Percentiles rank a stretch among this genome's conserved stretches.
Conservation (phyloP, 1,140 invertebrate genomes). For the Diprion similis region DNA sequence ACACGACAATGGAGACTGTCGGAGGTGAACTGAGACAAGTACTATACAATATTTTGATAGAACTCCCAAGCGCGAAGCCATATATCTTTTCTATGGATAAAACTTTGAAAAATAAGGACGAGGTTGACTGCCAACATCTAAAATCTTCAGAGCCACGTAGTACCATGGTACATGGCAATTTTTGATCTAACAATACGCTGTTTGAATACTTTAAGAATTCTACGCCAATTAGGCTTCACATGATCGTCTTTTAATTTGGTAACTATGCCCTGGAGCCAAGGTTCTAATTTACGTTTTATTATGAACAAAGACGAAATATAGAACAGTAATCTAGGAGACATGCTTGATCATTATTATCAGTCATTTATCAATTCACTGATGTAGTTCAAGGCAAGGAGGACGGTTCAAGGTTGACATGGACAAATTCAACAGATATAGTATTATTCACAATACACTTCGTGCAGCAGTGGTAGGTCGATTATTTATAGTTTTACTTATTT, state of each 20-base stretch:
- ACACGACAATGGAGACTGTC: constrained; percentile 38
- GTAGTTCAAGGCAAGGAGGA: constrained; percentile 35
- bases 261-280: constrained; percentile 61
- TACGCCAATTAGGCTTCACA: constrained; percentile 62
- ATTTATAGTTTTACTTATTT: no score
- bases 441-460: no score
- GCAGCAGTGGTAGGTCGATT: no score
- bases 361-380: constrained; percentile 57
- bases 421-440: constrained; percentile 40
- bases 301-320: constrained; percentile 63
- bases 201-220: constrained; percentile 53
- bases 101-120: constrained; percentile 36
- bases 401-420: constrained; percentile 37
- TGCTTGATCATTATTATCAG: constrained; percentile 64
- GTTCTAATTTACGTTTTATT: constrained; percentile 70
- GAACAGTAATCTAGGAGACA: constrained; percentile 61
- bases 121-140: constrained; percentile 30
- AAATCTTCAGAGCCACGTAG: constrained; percentile 53
- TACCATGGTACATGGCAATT: constrained; percentile 66
- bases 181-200: constrained; percentile 74
- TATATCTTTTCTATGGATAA: constrained; percentile 39
- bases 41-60: constrained; percentile 37
- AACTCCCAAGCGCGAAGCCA: constrained; percentile 36
- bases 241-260: constrained; percentile 70
- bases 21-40: constrained; percentile 48